These are phyloP conservation scores for Panurus biarmicus DNA, from an alignment of 2,113 vertebrate genomes.

Conservation along the genomic window DNA sequence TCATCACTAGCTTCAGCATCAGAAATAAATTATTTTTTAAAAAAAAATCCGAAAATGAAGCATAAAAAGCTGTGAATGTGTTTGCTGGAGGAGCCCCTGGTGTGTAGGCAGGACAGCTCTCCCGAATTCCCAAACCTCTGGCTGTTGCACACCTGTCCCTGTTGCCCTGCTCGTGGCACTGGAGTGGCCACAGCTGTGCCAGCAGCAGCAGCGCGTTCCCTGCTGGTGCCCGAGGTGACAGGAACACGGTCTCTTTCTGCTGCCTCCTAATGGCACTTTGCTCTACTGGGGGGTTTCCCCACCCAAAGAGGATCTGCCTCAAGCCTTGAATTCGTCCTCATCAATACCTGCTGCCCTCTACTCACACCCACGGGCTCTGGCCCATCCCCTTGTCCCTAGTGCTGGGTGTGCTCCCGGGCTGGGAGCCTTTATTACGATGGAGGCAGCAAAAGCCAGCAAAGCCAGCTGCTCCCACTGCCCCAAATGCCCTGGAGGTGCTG, in stretches of 20 bases:
- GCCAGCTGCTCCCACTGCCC: neutral
- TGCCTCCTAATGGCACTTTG: accelerated
- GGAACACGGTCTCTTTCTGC: neutral
- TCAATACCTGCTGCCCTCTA: accelerated
- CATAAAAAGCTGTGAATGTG: accelerated
- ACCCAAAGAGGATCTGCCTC: too few relatives aligned
- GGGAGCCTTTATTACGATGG: accelerated
- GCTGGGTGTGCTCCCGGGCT: neutral
- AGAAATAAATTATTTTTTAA: neutral
- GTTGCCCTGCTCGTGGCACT: neutral
- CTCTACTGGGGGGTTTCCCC: neutral
- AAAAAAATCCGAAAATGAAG: neutral
- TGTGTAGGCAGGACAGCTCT: too few relatives aligned
- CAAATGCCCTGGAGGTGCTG: neutral
- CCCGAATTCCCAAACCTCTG: neutral
- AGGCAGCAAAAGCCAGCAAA: neutral
- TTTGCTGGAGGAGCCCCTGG: neutral
- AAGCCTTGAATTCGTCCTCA: neutral
- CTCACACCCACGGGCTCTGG: accelerated
- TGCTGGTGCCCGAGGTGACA: accelerated
- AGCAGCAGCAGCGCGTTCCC: accelerated
- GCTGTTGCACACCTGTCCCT: accelerated
- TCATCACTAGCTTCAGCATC: neutral
- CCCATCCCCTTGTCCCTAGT: neutral
- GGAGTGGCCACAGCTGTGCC: neutral